These are phyloP conservation scores for Alligator mississippiensis DNA, from an alignment of 2,113 vertebrate species.

Conservation along the genomic window DNA sequence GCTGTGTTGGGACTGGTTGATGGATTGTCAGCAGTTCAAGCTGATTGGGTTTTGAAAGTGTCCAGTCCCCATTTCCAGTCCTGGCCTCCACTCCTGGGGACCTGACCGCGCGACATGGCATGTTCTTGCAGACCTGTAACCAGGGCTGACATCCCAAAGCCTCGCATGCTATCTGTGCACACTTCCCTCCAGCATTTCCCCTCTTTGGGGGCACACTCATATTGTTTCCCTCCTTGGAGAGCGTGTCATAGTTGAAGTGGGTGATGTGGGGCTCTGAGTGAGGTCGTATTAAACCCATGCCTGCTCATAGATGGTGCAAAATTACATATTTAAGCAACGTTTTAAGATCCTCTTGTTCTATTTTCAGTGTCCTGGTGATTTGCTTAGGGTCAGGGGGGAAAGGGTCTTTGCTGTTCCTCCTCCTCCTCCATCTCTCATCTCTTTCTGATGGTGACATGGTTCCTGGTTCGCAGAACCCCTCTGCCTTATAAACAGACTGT, in stretches of 20 bases:
- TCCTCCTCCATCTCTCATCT: background rate
- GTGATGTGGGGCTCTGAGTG: too few relatives aligned
- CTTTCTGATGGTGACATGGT: background rate
- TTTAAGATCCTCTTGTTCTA: background rate
- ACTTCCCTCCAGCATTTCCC: background rate
- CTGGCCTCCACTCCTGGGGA: accelerated
- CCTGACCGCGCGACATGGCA: accelerated
- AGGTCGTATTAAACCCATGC: too few relatives aligned
- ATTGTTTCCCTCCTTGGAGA: background rate
- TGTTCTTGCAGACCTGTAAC: accelerated
- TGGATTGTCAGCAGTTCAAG: accelerated
- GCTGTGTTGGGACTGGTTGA: accelerated
- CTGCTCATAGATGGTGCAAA: too few relatives aligned
- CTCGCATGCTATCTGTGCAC: too few relatives aligned
- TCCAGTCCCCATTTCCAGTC: background rate
- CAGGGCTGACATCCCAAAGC: background rate
- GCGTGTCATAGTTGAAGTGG: background rate
- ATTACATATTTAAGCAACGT: too few relatives aligned
- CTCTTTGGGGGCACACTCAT: background rate
- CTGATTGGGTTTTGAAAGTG: background rate
- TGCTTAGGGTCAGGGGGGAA: background rate
- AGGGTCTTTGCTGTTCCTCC: background rate
- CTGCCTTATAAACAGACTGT: background rate
- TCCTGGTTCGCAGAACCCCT: background rate
- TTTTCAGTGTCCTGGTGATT: background rate